Evolutionary conservation across 2,113 vertebrate species (phyloP).

Genomic region (Thymallus thymallus): DNA sequence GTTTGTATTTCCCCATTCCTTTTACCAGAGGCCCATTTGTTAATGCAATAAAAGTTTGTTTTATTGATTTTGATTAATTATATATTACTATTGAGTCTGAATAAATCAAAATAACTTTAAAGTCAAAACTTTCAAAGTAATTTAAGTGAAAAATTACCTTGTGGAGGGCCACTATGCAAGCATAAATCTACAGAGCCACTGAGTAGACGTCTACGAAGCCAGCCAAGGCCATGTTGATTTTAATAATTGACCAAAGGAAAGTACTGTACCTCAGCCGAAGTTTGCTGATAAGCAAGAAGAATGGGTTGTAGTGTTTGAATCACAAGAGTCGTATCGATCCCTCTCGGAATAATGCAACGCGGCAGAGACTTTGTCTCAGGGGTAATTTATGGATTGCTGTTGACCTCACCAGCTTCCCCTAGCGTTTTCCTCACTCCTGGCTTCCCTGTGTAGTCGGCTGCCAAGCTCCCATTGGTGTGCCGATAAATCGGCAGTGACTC

Average conservation of each 20-base stretch:
- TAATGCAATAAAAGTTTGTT: constrained; percentile 59
- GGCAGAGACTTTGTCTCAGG: constrained; percentile 33
- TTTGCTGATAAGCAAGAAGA: constrained; percentile 62
- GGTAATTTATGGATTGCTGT: constrained; percentile 48
- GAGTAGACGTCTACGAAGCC: constrained; percentile 45
- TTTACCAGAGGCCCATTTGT: constrained; percentile 52
- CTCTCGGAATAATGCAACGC: constrained; percentile 30
- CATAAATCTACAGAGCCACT: constrained; percentile 51
- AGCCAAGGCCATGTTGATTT: constrained; percentile 52
- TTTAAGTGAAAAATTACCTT: constrained; percentile 70
- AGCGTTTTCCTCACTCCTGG: not conserved
- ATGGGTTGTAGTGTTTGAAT: constrained; percentile 45
- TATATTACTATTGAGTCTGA: constrained; percentile 53
- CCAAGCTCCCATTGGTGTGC: not conserved
- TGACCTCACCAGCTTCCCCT: constrained; percentile 17
- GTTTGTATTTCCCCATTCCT: constrained; percentile 18
- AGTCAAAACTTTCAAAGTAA: constrained; percentile 69
- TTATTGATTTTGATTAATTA: constrained; percentile 71
- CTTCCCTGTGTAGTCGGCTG: constrained; percentile 13
- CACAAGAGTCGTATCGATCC: constrained; percentile 43
- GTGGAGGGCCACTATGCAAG: constrained; percentile 52
- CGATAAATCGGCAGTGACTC: constrained; percentile 31
- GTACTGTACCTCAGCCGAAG: constrained; percentile 29
- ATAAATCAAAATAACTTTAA: constrained; percentile 74
- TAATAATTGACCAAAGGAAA: constrained; percentile 70